Evolutionary conservation across 2,113 vertebrate species (phyloP), one percentile per base, ranked within the genome.

Genomic region (Aptenodytes forsteri): DNA sequence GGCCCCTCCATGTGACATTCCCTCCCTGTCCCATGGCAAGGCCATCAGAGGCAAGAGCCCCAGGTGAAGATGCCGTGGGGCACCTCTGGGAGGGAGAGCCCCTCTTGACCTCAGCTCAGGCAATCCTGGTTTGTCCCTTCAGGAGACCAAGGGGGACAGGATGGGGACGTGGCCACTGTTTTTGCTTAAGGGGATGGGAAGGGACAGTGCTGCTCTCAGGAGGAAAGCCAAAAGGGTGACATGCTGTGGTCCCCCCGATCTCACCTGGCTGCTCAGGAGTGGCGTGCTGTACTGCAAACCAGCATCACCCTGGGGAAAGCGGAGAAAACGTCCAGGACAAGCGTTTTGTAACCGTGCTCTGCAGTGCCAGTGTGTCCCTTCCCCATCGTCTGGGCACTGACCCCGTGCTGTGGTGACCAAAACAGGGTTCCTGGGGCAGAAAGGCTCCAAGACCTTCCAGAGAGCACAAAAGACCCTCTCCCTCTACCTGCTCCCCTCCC

Each of bases 191-290:
- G 23, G 29, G 26, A 22, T 38, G 32, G 40, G 42, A 19, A 62
- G 50, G 76, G 72, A 38, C 46, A 67, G 49, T 30, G 56, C 69
- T 91, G 55, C 59, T 88, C 49, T 38, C 85, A 71, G 46, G 49
- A 92, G 58, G 50, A 76, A 73, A 83, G 50, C 34, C 36, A 44
- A 11, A 65, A 55, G 32, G 46, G 80, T 66, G 44, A 40, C 38
- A 0, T 8, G 14, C 27, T 16, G 20, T 15, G 22, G 23, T 46
- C 2, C 54, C 40, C 47, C 23, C 7, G 2, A 20, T 85, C 98
- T 98, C 95, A 99, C 99, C 97, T 98, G 97, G 15, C 96, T 98
- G 30, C 97, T 98, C 76, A 99, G 89, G 58, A 97, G 46, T 0
- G 99, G 98, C 7, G 97, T 66, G 20, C 86, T 71, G 5, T 98